Evolutionary conservation across 1,140 invertebrate genomes (phyloP).

Genomic region (Camponotus pennsylvanicus): DNA sequence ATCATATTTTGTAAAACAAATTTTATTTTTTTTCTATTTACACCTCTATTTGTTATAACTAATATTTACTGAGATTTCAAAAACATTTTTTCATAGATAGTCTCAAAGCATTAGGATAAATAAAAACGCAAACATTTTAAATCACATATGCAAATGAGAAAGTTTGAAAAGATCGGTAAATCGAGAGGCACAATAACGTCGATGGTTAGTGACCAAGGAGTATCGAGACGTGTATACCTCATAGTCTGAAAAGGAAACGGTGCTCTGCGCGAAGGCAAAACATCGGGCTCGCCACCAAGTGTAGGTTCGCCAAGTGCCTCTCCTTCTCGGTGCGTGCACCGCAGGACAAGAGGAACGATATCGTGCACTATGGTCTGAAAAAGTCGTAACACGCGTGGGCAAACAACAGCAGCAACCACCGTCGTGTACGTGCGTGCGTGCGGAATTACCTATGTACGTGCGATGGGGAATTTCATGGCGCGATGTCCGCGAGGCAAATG

Average conservation of each 20-base stretch:
- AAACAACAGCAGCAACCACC: conserved; percentile 57
- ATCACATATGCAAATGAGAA: background rate
- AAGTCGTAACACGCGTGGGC: conserved; percentile 62
- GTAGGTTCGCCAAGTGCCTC: conserved; percentile 27
- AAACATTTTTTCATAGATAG: no score
- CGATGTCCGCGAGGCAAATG: conserved; percentile 20
- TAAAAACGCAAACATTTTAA: background rate
- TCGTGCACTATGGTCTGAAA: conserved; percentile 44
- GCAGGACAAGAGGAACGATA: conserved; percentile 43
- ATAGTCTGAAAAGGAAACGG: conserved; percentile 45
- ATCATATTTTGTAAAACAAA: no score
- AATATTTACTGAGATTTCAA: no score
- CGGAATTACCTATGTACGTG: conserved; percentile 29
- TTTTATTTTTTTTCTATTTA: no score
- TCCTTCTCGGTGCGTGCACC: conserved; percentile 16
- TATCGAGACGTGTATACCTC: conserved; percentile 19
- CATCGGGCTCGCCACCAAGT: conserved; percentile 17
- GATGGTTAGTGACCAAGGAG: background rate
- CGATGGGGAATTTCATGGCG: conserved; percentile 56
- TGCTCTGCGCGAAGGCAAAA: conserved; percentile 22
- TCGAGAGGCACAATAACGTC: background rate
- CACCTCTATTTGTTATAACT: no score
- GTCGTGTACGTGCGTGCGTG: conserved; percentile 16
- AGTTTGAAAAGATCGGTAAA: conserved; percentile 21
- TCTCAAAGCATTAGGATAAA: no score